Conservation (phyloP, 2,888 invertebrate genomes). For the Conops quadrifasciatus region DNA sequence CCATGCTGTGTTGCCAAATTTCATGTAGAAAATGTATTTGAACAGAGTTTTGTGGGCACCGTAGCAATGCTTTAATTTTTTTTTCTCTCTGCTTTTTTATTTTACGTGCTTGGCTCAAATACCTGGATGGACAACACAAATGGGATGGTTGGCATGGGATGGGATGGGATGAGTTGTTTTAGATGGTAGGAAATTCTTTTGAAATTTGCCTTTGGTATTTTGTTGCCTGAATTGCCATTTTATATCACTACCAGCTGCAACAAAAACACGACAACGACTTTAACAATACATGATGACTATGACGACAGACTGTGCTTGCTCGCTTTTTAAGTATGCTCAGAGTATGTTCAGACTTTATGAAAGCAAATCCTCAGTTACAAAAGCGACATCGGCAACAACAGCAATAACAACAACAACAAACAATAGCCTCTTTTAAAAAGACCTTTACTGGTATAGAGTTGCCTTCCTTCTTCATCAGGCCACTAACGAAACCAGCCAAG, state of each 20-base stretch:
- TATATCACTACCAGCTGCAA: not conserved
- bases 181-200: not conserved
- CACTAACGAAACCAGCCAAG: too few relatives aligned
- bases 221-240: constrained; percentile 18
- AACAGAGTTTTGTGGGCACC: not conserved
- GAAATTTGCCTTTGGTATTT: not conserved
- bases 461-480: too few relatives aligned
- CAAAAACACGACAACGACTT: not conserved
- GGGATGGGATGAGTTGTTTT: not conserved
- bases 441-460: too few relatives aligned
- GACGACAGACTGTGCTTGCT: too few relatives aligned
- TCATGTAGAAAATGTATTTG: not conserved
- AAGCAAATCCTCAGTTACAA: not conserved
- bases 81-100: not conserved
- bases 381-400: constrained; percentile 5
- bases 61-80: not conserved
- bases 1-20: constrained; percentile 24
- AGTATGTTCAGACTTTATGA: not conserved
- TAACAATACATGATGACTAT: too few relatives aligned
- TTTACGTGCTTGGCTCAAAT: constrained; percentile 8
- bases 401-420: not conserved
- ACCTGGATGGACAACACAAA: not conserved
- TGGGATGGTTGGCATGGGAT: not conserved
- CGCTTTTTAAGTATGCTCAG: too few relatives aligned
- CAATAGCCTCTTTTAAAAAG: not conserved